phyloP scores from a whole-genome alignment of 2,113 vertebrate species.

The Porphyrio hochstetteri region DNA sequence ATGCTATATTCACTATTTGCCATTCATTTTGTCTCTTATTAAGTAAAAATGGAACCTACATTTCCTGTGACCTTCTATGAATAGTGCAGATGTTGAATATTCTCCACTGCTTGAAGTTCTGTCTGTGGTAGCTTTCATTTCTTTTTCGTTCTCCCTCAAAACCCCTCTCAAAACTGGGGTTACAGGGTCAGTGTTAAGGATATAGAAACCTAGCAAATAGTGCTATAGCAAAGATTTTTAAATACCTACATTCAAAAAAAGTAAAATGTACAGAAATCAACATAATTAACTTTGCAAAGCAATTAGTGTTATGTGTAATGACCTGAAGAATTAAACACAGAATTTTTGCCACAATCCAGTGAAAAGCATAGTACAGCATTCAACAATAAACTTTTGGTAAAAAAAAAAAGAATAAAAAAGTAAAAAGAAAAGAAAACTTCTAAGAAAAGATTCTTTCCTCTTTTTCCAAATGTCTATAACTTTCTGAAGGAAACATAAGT shows the following conservation, averaged over 20 bases:
- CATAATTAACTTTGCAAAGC: not conserved
- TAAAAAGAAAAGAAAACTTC: not conserved
- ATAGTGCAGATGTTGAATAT: not conserved
- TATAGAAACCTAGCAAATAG: not conserved
- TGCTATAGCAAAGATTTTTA: not conserved
- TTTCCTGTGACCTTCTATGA: not conserved
- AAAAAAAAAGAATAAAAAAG: not conserved
- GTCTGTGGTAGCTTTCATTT: not conserved
- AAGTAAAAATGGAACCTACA: not conserved
- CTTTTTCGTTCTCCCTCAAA: not conserved
- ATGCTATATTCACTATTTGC: not conserved
- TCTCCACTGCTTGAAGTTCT: not conserved
- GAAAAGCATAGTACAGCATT: not conserved
- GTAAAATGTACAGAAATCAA: rapidly evolving
- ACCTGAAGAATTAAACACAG: not conserved
- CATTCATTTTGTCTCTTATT: not conserved
- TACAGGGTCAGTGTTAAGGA: not conserved
- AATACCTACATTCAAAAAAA: not conserved
- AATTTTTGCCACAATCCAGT: not conserved
- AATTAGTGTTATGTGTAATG: not conserved
- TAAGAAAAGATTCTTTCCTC: not conserved
- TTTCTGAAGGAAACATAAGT: not conserved
- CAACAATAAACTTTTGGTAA: not conserved
- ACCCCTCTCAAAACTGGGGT: not conserved
- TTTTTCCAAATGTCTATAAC: not conserved